Percentiles rank a stretch among this genome's conserved stretches.
Evolutionary conservation across 2,888 invertebrate species (phyloP).

Genomic region (Lottia gigantea): DNA sequence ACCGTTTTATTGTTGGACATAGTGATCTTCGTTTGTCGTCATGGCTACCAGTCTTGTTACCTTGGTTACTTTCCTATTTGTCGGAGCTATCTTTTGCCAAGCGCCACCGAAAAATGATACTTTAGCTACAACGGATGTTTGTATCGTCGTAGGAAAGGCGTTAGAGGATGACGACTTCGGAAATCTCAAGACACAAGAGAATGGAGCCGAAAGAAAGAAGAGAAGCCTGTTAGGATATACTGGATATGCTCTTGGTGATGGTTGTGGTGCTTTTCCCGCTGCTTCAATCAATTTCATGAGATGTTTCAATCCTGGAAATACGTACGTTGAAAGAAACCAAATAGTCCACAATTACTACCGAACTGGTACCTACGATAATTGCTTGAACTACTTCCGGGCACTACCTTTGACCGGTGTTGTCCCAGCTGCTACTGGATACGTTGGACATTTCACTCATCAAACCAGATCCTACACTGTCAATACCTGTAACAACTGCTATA

Average conservation of each 20-base stretch:
- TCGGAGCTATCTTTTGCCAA: background rate
- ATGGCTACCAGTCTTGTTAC: background rate
- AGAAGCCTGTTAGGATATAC: background rate
- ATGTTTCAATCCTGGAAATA: background rate
- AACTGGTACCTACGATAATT: background rate
- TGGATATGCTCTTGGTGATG: background rate
- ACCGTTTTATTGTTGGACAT: background rate
- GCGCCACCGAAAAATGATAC: background rate
- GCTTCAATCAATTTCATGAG: background rate
- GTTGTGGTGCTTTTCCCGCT: background rate
- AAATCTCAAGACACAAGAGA: background rate
- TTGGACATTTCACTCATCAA: background rate
- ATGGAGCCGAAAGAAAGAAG: background rate
- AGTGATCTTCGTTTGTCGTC: conserved; percentile 3
- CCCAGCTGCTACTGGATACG: background rate
- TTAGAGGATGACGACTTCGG: background rate
- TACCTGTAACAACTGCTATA: background rate
- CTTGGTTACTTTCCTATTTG: background rate
- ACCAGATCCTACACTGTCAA: background rate
- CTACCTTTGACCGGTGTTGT: background rate
- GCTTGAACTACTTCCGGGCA: background rate
- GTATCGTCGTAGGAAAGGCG: background rate
- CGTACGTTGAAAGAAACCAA: background rate
- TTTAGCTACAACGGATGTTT: background rate
- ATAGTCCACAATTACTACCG: background rate